A percentile compares a stretch with the other conserved stretches of the same genome.
phyloP scores from a whole-genome alignment of 2,113 vertebrate genomes.

The Perognathus longimembris region DNA sequence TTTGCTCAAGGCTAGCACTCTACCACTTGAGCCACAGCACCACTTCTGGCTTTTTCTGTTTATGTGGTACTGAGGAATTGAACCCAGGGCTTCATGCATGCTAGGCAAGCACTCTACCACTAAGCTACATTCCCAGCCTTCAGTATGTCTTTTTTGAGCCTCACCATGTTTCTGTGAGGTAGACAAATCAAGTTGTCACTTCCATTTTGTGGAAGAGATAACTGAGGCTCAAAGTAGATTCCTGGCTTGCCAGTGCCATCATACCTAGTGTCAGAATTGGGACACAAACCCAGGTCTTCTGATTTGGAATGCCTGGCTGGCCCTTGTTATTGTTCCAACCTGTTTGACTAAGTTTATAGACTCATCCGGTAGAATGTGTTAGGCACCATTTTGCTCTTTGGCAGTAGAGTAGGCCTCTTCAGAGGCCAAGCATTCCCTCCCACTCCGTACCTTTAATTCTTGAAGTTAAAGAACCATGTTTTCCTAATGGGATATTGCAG shows the following conservation, averaged over 20 bases:
- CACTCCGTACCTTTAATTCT: background rate
- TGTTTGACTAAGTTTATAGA: background rate
- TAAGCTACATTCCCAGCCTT: too few species aligned
- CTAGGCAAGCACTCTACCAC: too few species aligned
- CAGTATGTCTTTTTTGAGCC: background rate
- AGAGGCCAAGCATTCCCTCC: background rate
- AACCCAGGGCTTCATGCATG: too few species aligned
- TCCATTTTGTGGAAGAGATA: background rate
- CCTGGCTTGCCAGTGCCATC: background rate
- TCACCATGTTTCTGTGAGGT: background rate
- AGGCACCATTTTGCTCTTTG: background rate
- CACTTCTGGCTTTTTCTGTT: too few species aligned
- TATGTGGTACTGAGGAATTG: too few species aligned
- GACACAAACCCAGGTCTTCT: background rate
- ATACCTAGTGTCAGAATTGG: background rate
- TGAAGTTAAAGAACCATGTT: background rate
- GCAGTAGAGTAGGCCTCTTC: background rate
- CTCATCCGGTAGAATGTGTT: background rate
- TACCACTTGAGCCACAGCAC: too few species aligned
- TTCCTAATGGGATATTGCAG: background rate
- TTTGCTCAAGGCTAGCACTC: too few species aligned
- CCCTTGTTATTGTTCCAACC: background rate
- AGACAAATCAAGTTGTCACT: background rate
- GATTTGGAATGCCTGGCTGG: background rate
- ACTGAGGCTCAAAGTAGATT: background rate